A percentile compares a stretch with the other conserved stretches of the same genome.
Evolutionary conservation across 1,140 invertebrate species (phyloP).

Genomic region (Dreissena rostriformis): DNA sequence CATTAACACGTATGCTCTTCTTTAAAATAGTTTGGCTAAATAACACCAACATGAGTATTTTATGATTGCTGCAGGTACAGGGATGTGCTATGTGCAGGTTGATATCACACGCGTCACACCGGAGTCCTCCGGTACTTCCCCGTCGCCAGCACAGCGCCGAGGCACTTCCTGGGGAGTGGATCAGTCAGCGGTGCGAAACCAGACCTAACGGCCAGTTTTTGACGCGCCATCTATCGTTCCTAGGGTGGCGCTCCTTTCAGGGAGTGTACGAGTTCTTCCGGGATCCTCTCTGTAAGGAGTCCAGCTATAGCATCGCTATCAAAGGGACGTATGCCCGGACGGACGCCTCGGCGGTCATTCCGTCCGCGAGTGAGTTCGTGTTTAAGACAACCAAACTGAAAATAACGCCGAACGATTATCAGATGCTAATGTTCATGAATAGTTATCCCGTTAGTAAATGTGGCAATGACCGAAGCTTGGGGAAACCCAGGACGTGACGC

Average conservation of each 20-base stretch:
- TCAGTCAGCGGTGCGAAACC: conserved; percentile 85
- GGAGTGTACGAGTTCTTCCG: conserved; percentile 85
- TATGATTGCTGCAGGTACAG: conserved; percentile 39
- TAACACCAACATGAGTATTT: conserved; percentile 2
- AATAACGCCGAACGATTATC: conserved; percentile 81
- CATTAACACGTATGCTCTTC: too few relatives aligned
- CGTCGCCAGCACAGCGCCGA: conserved; percentile 83
- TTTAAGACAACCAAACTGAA: conserved; percentile 82
- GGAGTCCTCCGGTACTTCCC: conserved; percentile 84
- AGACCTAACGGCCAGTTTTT: conserved; percentile 83
- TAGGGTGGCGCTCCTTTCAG: conserved; percentile 77
- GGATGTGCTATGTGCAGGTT: conserved; percentile 26
- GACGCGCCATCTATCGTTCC: conserved; percentile 79
- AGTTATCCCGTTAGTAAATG: conserved; percentile 68
- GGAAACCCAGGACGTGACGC: conserved; percentile 82
- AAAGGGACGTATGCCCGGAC: conserved; percentile 68
- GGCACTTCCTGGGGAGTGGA: conserved; percentile 85
- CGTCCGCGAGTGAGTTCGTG: conserved; percentile 81
- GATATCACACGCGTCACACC: conserved; percentile 80
- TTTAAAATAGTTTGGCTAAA: too few relatives aligned
- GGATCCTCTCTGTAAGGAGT: conserved; percentile 81
- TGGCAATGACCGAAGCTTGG: conserved; percentile 75
- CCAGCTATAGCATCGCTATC: conserved; percentile 71
- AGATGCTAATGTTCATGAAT: conserved; percentile 72
- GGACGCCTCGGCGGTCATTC: conserved; percentile 68